Evolutionary conservation across 2,113 vertebrate species (phyloP), one percentile per base, ranked within the genome.

Genomic region (Megalops atlanticus): DNA sequence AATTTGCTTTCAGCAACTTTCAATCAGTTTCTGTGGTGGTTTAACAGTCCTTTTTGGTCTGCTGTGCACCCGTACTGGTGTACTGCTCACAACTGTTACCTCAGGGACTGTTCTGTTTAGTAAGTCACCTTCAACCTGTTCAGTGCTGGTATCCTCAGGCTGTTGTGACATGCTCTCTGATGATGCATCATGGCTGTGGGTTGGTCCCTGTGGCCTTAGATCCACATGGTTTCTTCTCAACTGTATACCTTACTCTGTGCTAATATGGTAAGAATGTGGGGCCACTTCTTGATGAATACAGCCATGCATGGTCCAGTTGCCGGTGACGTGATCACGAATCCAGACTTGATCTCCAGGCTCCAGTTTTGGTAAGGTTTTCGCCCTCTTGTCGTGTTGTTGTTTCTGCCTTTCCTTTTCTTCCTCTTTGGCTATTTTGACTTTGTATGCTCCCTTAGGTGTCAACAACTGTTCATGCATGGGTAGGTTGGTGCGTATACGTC

Each of bases 321-420:
- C 73, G 39, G 82, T 80, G 15, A 33, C 1, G 38, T 64, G 12
- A 27, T 80, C 49, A 12, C 41, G 2, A 43, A 84, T 31, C 27
- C 58, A 0, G 2, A 82, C 80, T 40, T 39, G 18, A 54, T 85
- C 77, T 76, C 80, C 80, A 54, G 71, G 64, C 58, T 69, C 82
- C 27, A 81, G 47, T 45, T 71, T 47, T 0, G 15, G 64, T 36
- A 83, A 31, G 10, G 47, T 1, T 36, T 83, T 83, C 41, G 79
- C 81, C 27, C 33, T 78, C 18, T 70, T 80, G n/a, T 83, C 75
- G 12, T 83, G 72, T 14, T 40, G 35, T 71, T 70, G 39, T 83
- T 81, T 81, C 81, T 83, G 75, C 78, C 80, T 74, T 11, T 70
- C 16, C n/a, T 76, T 84, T 24, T 27, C 21, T 76, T 78, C 27